These are phyloP conservation scores for Lasioglossum malachurum DNA, from an alignment of 2,888 invertebrate genomes.

Conservation along the genomic window DNA sequence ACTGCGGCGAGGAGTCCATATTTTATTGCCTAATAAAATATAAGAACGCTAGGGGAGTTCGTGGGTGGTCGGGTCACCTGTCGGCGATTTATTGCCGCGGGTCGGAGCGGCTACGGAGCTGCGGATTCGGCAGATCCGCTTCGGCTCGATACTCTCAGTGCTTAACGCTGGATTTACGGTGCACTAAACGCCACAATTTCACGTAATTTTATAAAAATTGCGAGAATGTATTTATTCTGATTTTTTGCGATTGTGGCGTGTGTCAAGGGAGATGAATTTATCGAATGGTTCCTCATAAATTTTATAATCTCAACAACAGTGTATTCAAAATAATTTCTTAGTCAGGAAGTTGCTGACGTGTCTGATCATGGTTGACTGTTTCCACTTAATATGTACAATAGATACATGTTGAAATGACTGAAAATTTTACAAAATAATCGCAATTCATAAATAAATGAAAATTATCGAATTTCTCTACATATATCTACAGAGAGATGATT, in stretches of 20 bases:
- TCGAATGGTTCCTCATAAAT: too few species aligned
- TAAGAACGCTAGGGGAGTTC: constrained; percentile 5
- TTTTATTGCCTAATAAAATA: constrained; percentile 56
- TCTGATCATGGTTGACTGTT: neutral
- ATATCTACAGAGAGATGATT: neutral
- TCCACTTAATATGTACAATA: neutral
- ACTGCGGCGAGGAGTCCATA: constrained; percentile 36
- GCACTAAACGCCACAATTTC: neutral
- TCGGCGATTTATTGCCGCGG: constrained; percentile 42
- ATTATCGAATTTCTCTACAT: neutral
- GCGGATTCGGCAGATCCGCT: neutral
- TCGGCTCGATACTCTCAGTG: neutral
- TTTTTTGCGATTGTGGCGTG: neutral
- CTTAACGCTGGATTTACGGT: neutral
- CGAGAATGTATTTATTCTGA: neutral
- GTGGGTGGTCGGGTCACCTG: constrained; percentile 15
- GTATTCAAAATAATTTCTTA: too few species aligned
- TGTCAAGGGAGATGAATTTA: too few species aligned
- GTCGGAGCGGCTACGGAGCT: neutral
- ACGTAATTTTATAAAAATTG: neutral
- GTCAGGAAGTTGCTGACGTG: neutral
- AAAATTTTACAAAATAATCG: neutral
- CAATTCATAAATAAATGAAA: neutral
- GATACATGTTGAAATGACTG: neutral
- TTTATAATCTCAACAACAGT: too few species aligned